Conservation (phyloP, 2,888 invertebrate species). For the Phytoseiulus persimilis region DNA sequence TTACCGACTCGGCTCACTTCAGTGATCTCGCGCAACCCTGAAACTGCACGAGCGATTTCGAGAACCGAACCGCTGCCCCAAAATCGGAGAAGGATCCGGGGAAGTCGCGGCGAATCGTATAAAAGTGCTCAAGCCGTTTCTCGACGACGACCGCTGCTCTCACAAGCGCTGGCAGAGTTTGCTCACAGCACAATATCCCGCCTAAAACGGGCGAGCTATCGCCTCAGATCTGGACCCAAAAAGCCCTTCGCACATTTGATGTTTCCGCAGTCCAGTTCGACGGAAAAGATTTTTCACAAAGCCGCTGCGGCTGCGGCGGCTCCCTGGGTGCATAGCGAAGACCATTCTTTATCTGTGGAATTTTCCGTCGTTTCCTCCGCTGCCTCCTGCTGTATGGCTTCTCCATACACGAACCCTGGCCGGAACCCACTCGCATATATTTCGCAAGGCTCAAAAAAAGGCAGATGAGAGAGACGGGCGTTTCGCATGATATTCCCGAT, state of each 20-base stretch:
- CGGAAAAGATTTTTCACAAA: neutral
- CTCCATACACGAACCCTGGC: neutral
- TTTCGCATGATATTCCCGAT: no score
- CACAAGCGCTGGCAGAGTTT: neutral
- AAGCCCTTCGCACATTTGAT: neutral
- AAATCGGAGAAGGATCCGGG: neutral
- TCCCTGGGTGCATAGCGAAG: neutral
- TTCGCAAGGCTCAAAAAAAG: neutral
- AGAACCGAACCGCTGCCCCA: neutral
- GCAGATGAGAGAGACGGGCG: neutral
- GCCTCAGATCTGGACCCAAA: neutral
- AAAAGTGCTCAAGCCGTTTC: neutral
- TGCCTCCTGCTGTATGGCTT: neutral
- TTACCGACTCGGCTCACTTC: no score
- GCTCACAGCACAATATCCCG: neutral
- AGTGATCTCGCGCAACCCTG: no score
- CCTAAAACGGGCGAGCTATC: neutral
- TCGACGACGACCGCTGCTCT: neutral
- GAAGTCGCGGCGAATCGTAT: neutral
- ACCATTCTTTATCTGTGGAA: conserved; percentile 5
- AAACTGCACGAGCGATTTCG: neutral
- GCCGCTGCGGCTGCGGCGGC: neutral
- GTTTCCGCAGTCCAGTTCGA: neutral
- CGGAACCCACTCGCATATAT: neutral
- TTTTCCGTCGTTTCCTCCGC: neutral